Percentiles rank a stretch among this genome's conserved stretches.
Conservation (phyloP, 2,113 vertebrate genomes). For the Arenaria interpres region DNA sequence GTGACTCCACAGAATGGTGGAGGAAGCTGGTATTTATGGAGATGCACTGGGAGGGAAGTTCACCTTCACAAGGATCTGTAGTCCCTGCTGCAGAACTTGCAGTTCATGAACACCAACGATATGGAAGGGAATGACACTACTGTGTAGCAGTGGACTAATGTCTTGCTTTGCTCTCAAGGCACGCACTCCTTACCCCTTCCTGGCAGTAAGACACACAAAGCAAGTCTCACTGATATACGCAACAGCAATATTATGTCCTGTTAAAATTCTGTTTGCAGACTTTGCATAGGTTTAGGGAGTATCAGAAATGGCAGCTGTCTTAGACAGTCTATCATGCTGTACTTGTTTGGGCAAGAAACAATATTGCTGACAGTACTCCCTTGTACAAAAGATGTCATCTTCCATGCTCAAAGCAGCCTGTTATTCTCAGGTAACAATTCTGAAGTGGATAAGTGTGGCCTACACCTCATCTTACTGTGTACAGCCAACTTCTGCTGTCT, state of each 20-base stretch:
- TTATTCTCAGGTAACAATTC: background rate
- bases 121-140: background rate
- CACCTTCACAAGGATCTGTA: background rate
- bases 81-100: background rate
- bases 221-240: background rate
- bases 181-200: background rate
- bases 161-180: background rate
- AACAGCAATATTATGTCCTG: background rate
- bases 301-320: background rate
- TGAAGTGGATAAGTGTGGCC: background rate
- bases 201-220: background rate
- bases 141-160: background rate
- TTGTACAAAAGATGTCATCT: background rate
- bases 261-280: background rate
- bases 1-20: background rate
- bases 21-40: background rate
- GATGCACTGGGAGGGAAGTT: background rate
- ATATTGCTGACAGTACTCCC: background rate
- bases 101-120: background rate
- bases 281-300: background rate
- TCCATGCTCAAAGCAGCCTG: background rate
- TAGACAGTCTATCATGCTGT: background rate
- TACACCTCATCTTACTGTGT: background rate
- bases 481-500: background rate
- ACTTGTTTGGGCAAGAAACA: background rate